Percentiles rank a stretch among this genome's conserved stretches.
phyloP scores from a whole-genome alignment of 2,888 invertebrate genomes.

The Erannis defoliaria region DNA sequence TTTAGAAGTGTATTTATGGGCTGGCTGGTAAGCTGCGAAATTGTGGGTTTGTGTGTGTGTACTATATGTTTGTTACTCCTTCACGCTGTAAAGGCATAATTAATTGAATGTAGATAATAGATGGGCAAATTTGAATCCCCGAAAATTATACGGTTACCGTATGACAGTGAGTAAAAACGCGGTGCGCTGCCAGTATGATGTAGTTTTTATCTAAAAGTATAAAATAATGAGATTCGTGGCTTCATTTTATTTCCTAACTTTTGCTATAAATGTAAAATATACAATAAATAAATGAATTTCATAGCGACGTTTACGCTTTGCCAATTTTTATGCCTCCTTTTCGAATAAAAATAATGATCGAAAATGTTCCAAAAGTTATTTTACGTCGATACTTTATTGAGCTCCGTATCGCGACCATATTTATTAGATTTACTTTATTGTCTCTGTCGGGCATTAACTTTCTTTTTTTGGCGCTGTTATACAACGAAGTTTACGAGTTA shows the following conservation, averaged over 20 bases:
- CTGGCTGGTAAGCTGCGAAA: not conserved
- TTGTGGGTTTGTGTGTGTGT: not conserved
- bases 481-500: constrained; percentile 11
- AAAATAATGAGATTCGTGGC: not conserved
- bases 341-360: constrained; percentile 33
- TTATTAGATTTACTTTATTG: constrained; percentile 44
- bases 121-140: no score
- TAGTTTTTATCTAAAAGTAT: no score
- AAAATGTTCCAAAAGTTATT: constrained; percentile 39
- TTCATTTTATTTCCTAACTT: constrained; percentile 12
- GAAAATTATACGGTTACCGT: no score
- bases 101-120: no score
- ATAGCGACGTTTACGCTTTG: constrained; percentile 22
- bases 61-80: not conserved
- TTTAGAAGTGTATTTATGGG: not conserved
- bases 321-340: constrained; percentile 22
- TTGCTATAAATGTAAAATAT: constrained; percentile 14
- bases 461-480: constrained; percentile 32
- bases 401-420: constrained; percentile 36
- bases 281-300: constrained; percentile 15
- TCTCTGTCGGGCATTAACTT: constrained; percentile 30
- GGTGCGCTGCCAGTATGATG: no score
- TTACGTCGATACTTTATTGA: constrained; percentile 38
- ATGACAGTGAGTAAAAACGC: no score
- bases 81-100: no score